phyloP scores from a whole-genome alignment of 2,888 invertebrate genomes.

The Stenolophus ochropezus region DNA sequence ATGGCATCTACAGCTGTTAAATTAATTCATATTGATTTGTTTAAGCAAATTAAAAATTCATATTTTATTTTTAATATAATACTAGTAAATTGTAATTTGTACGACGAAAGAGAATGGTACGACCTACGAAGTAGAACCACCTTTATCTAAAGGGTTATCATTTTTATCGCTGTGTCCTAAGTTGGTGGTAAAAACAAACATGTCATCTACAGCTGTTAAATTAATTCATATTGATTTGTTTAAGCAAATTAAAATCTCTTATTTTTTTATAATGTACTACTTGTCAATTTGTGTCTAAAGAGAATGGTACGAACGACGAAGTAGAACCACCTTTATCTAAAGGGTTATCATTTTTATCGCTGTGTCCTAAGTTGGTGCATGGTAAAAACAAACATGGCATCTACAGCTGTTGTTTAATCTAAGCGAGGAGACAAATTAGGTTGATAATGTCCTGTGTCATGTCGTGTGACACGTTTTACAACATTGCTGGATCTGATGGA shows the following conservation, averaged over 20 bases:
- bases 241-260: too few species aligned
- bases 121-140: too few species aligned
- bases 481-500: constrained; percentile 53
- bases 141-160: too few species aligned
- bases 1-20: too few species aligned
- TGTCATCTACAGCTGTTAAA: too few species aligned
- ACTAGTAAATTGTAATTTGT: neutral
- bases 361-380: neutral
- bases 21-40: too few species aligned
- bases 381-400: constrained; percentile 2
- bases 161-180: too few species aligned
- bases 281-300: neutral
- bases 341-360: neutral
- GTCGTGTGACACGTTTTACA: constrained; percentile 48
- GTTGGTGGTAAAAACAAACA: too few species aligned
- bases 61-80: too few species aligned
- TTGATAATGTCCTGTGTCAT: constrained; percentile 52
- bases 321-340: neutral
- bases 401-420: constrained; percentile 46
- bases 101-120: neutral
- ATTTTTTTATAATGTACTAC: too few species aligned
- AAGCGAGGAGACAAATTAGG: constrained; percentile 50
- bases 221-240: too few species aligned
- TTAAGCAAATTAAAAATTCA: too few species aligned
- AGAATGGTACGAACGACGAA: neutral